Percentiles rank a stretch among this genome's conserved stretches.
Conservation (phyloP, 1,140 invertebrate genomes). For the Palaemon carinicauda region DNA sequence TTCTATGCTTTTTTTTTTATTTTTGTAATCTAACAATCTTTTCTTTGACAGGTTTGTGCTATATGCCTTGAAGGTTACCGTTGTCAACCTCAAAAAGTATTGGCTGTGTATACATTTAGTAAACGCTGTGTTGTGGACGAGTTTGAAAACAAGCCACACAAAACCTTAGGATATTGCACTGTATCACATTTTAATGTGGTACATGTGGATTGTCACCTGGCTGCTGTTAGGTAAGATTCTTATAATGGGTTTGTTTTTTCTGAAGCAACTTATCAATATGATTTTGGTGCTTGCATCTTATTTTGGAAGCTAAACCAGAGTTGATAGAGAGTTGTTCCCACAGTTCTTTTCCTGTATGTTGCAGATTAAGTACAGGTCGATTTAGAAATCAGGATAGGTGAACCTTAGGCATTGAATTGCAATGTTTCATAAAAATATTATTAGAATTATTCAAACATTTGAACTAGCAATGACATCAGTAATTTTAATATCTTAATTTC, state of each 20-base stretch:
- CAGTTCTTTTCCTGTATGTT: too few relatives aligned
- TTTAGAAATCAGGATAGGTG: too few relatives aligned
- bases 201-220: constrained; percentile 97
- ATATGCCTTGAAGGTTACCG: constrained; percentile 98
- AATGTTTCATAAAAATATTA: not conserved
- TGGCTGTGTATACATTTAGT: constrained; percentile 97
- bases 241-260: not conserved
- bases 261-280: not conserved
- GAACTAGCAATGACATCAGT: not conserved
- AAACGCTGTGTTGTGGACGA: constrained; percentile 96
- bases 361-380: not conserved
- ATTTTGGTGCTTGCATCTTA: constrained; percentile 57
- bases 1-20: not conserved
- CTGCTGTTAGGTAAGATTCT: constrained; percentile 81
- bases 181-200: constrained; percentile 99
- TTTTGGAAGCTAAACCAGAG: not conserved
- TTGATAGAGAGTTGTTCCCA: too few relatives aligned
- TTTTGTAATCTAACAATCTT: not conserved
- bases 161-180: constrained; percentile 79
- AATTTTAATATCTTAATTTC: not conserved
- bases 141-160: constrained; percentile 79
- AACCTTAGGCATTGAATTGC: too few relatives aligned
- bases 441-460: not conserved
- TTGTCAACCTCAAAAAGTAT: constrained; percentile 69
- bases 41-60: constrained; percentile 81